Evolutionary conservation across 2,797 vertebrate genomes (phyloP).

Genomic region (Danio albolineatus): DNA sequence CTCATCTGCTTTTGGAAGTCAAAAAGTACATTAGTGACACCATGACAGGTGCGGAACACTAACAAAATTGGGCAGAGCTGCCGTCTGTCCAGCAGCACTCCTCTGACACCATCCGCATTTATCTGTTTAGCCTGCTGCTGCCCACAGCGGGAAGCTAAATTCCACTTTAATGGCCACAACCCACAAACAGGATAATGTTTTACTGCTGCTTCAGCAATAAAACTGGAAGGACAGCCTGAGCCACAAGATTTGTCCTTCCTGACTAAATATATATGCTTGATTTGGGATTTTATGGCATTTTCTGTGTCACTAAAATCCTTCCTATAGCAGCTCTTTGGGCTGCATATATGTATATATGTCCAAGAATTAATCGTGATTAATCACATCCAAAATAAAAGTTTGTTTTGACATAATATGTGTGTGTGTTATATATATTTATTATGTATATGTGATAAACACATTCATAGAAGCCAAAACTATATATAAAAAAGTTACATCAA

Average conservation of each 20-base stretch:
- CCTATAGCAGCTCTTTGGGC: neutral
- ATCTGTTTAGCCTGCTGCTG: conserved; percentile 31
- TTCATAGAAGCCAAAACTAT: no score
- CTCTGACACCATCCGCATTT: neutral
- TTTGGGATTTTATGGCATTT: neutral
- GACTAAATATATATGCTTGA: conserved; percentile 31
- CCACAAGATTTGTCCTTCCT: conserved; percentile 21
- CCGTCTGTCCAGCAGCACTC: neutral
- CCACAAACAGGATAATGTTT: conserved; percentile 31
- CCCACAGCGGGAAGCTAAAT: conserved; percentile 45
- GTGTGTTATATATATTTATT: no score
- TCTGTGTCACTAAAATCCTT: neutral
- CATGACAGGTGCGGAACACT: conserved; percentile 49
- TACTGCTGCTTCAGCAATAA: conserved; percentile 23
- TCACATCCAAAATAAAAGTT: no score
- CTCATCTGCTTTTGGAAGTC: neutral
- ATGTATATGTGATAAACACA: no score
- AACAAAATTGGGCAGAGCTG: neutral
- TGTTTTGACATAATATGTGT: no score
- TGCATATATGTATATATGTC: no score
- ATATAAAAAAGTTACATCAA: no score
- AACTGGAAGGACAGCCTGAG: conserved; percentile 18
- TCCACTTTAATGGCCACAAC: conserved; percentile 52
- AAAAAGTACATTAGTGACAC: neutral
- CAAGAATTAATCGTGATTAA: no score